Evolutionary conservation across 2,797 vertebrate species (phyloP).

Genomic region (Pipistrellus nathusii): DNA sequence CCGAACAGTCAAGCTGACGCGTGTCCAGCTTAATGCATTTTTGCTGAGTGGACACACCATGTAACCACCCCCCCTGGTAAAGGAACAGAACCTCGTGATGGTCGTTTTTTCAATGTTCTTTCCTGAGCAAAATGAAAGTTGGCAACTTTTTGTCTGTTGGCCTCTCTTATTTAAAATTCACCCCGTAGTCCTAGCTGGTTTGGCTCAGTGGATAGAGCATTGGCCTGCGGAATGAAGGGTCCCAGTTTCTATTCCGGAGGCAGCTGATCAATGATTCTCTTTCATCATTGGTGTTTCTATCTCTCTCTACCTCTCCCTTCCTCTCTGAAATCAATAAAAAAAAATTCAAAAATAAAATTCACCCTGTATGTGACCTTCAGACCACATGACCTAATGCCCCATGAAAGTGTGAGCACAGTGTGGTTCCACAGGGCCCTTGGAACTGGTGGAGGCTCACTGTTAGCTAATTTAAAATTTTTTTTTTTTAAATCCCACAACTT

Average conservation of each 20-base stretch:
- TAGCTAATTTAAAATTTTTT: not conserved
- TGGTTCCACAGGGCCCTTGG: not conserved
- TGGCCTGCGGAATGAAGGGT: no score
- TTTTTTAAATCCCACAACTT: not conserved
- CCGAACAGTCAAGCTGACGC: not conserved
- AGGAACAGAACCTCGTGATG: not conserved
- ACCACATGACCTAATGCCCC: not conserved
- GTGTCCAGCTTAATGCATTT: not conserved
- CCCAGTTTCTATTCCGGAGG: no score
- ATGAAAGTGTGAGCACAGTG: not conserved
- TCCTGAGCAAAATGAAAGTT: slow-evolving; percentile 22
- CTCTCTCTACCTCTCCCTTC: no score
- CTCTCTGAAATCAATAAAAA: no score
- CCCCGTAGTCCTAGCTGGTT: no score
- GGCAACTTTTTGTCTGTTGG: not conserved
- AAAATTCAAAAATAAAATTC: no score
- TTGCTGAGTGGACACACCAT: not conserved
- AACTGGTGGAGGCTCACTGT: not conserved
- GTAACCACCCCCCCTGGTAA: not conserved
- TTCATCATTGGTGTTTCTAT: no score
- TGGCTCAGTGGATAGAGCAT: no score
- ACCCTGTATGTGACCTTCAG: not conserved
- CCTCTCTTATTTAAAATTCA: slow-evolving; percentile 27
- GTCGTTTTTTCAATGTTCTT: not conserved
- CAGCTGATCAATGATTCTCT: no score